phyloP scores from a whole-genome alignment of 2,888 invertebrate species.

The Andrena marginata region DNA sequence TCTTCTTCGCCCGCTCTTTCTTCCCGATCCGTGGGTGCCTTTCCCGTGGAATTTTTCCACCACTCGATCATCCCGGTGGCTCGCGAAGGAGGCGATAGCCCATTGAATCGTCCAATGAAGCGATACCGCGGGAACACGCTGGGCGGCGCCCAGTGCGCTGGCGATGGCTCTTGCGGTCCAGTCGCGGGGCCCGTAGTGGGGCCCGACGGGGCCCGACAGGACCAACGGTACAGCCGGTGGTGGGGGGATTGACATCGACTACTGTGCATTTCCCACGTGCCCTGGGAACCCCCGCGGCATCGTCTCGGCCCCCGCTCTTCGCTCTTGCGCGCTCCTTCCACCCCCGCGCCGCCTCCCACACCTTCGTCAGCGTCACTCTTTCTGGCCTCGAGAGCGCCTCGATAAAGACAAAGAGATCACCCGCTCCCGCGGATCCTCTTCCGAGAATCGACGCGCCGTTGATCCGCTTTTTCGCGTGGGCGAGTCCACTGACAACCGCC shows the following conservation, averaged over 20 bases:
- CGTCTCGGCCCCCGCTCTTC: conserved; percentile 84
- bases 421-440: conserved; percentile 65
- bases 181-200: conserved; percentile 59
- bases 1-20: conserved; percentile 64
- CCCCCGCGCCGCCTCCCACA: conserved; percentile 69
- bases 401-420: conserved; percentile 64
- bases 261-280: conserved; percentile 89
- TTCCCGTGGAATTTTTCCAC: conserved; percentile 71
- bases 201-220: conserved; percentile 51
- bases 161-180: conserved; percentile 67
- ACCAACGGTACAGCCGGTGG: conserved; percentile 64
- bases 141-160: conserved; percentile 76
- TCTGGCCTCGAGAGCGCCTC: conserved; percentile 48
- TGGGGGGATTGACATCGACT: conserved; percentile 86
- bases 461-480: conserved; percentile 56
- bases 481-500: conserved; percentile 31
- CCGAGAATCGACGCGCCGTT: conserved; percentile 51
- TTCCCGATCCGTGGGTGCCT: conserved; percentile 58
- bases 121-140: conserved; percentile 77
- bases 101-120: conserved; percentile 77
- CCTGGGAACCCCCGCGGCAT: conserved; percentile 86
- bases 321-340: conserved; percentile 68
- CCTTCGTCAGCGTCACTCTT: conserved; percentile 61
- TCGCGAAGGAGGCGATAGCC: conserved; percentile 76
- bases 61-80: conserved; percentile 67